Evolutionary conservation across 2,797 vertebrate species (phyloP), one percentile per base, ranked within the genome.

Genomic region (Petrocephalus sullivani): DNA sequence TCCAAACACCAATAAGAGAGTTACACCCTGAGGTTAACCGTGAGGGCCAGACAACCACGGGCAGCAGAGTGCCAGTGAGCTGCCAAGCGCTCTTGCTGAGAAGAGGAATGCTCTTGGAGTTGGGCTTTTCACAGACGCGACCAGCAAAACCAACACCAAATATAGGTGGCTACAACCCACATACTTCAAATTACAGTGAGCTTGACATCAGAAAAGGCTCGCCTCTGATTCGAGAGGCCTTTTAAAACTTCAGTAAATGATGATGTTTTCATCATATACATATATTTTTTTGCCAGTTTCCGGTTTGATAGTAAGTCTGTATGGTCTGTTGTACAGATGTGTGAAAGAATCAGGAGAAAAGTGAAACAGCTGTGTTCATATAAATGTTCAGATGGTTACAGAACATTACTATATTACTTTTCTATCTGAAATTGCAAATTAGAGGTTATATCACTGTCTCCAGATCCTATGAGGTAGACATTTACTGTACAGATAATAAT

Each of bases 171-270:
- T 95, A 94, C 92, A 94, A 92, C 93, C 93, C 95, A 94, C 95
- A 94, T 91, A 89, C 92, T 94, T 94, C 71, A 95, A 96, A 96
- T 95, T 95, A 96, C 94, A 96, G 95, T 93, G 94, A 92, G 90
- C 88, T 88, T 41, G 2, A 89, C 93, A 94, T 95, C 94, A 94
- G 89, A 93, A 95, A 94, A 94, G 92, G 91, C 91, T 93, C 90
- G 92, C 89, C 93, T 92, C 90, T 92, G 92, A 94, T 93, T 92
- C 51, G 86, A 94, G 92, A 92, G 91, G 92, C 91, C 91, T 93
- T 93, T 94, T 91, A 94, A 92, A 92, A 93, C 92, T 92, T 95
- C 93, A 93, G 94, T 94, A 93, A 94, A 94, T 93, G 93, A 91
- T 94, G 90, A 89, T 88, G 58, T 88, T 89, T 88, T 89, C 87